A percentile compares a stretch with the other conserved stretches of the same genome.
These are phyloP conservation scores for Ctenopoma kingsleyae DNA, from an alignment of 2,797 vertebrate species.

Conservation along the genomic window DNA sequence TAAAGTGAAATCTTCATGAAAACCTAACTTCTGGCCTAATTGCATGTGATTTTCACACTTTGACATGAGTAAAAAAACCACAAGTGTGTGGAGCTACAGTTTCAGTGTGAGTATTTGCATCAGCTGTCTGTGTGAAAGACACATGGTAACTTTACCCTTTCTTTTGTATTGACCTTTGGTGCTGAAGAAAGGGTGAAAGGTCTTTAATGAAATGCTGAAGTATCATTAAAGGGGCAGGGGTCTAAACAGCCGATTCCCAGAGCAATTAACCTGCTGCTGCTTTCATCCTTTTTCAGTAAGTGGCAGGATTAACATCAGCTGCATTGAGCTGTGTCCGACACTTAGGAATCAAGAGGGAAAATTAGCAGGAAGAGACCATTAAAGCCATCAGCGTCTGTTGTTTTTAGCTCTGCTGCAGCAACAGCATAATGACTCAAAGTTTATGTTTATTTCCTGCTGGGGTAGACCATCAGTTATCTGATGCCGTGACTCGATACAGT, in stretches of 20 bases:
- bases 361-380: slow-evolving; percentile 23
- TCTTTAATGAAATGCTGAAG: background rate
- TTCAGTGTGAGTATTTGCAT: background rate
- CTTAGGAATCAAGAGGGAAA: slow-evolving; percentile 1
- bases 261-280: slow-evolving; percentile 46
- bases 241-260: slow-evolving; percentile 20
- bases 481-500: slow-evolving; percentile 1
- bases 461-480: slow-evolving; percentile 1
- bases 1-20: too few relatives aligned
- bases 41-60: background rate
- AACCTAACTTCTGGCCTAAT: too few relatives aligned
- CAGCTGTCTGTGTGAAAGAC: background rate
- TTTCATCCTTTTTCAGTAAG: background rate
- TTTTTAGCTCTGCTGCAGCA: slow-evolving; percentile 30
- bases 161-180: background rate
- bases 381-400: slow-evolving; percentile 24
- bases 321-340: background rate
- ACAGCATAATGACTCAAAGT: slow-evolving; percentile 6
- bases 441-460: slow-evolving; percentile 24
- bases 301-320: slow-evolving; percentile 19
- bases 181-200: background rate
- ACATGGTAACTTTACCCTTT: background rate
- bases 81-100: background rate
- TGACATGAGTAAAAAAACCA: background rate
- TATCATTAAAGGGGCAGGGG: background rate